Evolutionary conservation across 2,797 vertebrate genomes (phyloP), one percentile per base, ranked within the genome.

Genomic region (Toxotes lorentzi): DNA sequence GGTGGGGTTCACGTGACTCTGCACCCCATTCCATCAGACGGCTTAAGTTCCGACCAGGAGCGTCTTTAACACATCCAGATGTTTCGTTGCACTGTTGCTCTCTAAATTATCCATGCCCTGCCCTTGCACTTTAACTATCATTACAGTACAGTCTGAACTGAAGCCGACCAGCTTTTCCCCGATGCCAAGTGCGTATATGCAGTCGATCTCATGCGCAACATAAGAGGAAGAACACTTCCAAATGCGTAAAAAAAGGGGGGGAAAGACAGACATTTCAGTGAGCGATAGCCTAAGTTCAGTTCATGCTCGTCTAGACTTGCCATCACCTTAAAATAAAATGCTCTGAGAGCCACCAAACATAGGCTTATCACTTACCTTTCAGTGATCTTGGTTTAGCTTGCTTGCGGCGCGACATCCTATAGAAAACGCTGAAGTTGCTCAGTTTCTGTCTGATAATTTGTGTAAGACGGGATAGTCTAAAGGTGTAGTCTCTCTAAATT

Each of bases 371-470:
- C 97, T 99, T 98, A 99, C 98, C 97, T 99, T 97, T 97, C 94
- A 99, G 95, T 83, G 97, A 97, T 98, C 98, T 97, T 97, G 98
- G 98, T 92, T 99, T 99, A 92, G 98, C 98, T 98, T 99, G 97
- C 97, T 99, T 99, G 96, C 97, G 97, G 96, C 98, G 97, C 97
- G 98, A 99, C 98, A 99, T 99, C 97, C 97, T 98, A 98, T 88
- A 97, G 96, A 96, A 97, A 89, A 96, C 95, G 96, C 96, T 96
- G 96, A 96, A 97, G 97, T 96, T 97, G 96, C 96, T 97, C 96
- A 97, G 95, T 96, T 95, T 96, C 94, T 95, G 95, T 94, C 96
- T 95, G 95, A 95, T 93, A 94, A 96, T 94, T 93, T 86, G 92
- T 72, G 83, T 79, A 85, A 90, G 83, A 88, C 90, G 83, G 85